Percentiles rank a stretch among this genome's conserved stretches.
Evolutionary conservation across 2,888 invertebrate species (phyloP).

Genomic region (Ametastegia equiseti): DNA sequence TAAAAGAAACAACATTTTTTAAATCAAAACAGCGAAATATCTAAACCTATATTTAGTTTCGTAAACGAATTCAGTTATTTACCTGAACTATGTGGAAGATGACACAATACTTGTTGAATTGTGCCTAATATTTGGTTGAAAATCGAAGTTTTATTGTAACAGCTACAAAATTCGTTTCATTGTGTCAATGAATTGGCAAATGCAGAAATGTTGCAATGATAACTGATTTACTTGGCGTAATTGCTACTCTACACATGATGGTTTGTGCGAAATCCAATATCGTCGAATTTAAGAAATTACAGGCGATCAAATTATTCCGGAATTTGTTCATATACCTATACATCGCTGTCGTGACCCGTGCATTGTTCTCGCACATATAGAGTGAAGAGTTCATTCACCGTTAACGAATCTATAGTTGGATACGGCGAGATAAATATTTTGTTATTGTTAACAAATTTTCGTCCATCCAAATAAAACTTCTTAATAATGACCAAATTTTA

Average conservation of each 20-base stretch:
- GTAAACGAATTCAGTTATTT: neutral
- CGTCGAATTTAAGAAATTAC: neutral
- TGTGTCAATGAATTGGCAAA: neutral
- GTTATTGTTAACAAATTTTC: too few relatives aligned
- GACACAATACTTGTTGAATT: neutral
- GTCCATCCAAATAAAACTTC: too few relatives aligned
- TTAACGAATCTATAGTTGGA: too few relatives aligned
- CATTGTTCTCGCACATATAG: too few relatives aligned
- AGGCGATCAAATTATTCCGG: too few relatives aligned
- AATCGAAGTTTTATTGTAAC: neutral
- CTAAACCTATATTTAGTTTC: neutral
- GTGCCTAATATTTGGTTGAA: conserved; percentile 1
- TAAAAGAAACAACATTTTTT: neutral
- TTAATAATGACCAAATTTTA: too few relatives aligned
- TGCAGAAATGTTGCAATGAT: neutral
- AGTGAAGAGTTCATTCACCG: too few relatives aligned
- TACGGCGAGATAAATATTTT: too few relatives aligned
- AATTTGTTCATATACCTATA: neutral
- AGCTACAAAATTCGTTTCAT: neutral
- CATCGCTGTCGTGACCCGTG: neutral
- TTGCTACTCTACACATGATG: neutral
- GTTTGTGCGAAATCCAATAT: neutral
- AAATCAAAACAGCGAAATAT: neutral
- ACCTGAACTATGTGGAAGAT: neutral
- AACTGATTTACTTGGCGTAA: neutral